A percentile compares a stretch with the other conserved stretches of the same genome.
Evolutionary conservation across 30 jellyfish, hydroid and myxozoan species (phyloP).

Genomic region (Phacellophora camtschatica): DNA sequence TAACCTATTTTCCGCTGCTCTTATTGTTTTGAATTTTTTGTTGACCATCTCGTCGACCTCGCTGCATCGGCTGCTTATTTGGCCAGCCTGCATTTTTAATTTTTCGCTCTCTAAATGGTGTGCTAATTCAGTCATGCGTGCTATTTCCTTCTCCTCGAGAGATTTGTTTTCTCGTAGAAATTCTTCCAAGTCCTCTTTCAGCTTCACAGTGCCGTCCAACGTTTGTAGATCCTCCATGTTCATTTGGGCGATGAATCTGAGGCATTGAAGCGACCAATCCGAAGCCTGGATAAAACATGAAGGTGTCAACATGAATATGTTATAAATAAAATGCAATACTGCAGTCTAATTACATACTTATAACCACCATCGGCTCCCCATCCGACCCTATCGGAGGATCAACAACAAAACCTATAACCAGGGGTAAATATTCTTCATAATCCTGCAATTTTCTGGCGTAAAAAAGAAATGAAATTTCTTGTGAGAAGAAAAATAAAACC

Average conservation of each 20-base stretch:
- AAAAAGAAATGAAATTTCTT: too few species aligned
- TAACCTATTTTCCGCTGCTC: constrained; percentile 74
- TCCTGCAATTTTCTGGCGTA: too few species aligned
- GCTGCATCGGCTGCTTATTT: constrained; percentile 68
- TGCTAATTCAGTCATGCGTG: constrained; percentile 93
- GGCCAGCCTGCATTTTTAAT: constrained; percentile 96
- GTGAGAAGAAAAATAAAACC: too few species aligned
- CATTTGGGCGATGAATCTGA: constrained; percentile 92
- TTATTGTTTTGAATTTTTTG: constrained; percentile 70
- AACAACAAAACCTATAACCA: too few species aligned
- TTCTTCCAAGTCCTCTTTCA: constrained; percentile 42
- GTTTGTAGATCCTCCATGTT: constrained; percentile 98
- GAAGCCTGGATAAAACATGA: constrained; percentile 73
- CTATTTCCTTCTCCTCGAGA: constrained; percentile 78
- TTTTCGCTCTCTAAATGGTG: constrained; percentile 94
- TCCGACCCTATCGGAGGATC: too few species aligned
- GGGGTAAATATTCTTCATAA: too few species aligned
- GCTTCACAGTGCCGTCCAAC: constrained; percentile 67
- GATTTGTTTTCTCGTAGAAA: constrained; percentile 62
- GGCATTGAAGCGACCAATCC: constrained; percentile 95
- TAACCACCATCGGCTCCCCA: too few species aligned
- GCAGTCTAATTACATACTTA: too few species aligned
- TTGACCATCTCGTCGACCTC: constrained; percentile 90
- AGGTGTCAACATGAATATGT: neutral
- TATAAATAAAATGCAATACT: too few species aligned